Evolutionary conservation across 2,113 vertebrate genomes (phyloP).

Genomic region (Blennius ocellaris): DNA sequence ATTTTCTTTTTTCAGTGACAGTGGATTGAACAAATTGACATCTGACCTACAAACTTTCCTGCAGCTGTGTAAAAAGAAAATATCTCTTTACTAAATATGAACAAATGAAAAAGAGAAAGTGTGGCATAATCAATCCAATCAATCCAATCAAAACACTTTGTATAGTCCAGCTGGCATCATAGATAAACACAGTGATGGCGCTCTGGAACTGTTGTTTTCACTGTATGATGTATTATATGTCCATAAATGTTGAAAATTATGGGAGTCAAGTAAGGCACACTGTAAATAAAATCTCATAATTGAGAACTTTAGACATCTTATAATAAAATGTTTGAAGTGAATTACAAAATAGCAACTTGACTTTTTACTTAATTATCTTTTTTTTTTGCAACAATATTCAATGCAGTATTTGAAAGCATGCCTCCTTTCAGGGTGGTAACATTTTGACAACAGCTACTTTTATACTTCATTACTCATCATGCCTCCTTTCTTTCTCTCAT

Average conservation of each 20-base stretch:
- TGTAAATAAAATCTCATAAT: too few relatives aligned
- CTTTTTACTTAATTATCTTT: too few relatives aligned
- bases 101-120: too few relatives aligned
- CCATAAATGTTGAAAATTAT: not conserved
- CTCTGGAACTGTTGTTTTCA: not conserved
- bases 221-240: not conserved
- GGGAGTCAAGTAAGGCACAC: too few relatives aligned
- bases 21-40: too few relatives aligned
- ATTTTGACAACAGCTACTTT: not conserved
- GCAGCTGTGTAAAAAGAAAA: too few relatives aligned
- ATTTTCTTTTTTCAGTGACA: not conserved
- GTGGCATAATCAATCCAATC: too few relatives aligned
- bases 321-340: too few relatives aligned
- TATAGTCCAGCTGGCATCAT: not conserved
- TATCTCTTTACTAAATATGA: too few relatives aligned
- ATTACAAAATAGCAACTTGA: too few relatives aligned
- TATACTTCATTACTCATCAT: not conserved
- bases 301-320: too few relatives aligned
- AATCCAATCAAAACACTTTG: not conserved
- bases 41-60: too few relatives aligned
- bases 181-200: not conserved
- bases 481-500: constrained; percentile 6
- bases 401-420: not conserved
- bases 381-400: not conserved
- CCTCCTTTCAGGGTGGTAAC: not conserved